Base-by-base conservation (phyloP, 2,113 vertebrate species). In the Notothenia rossii region DNA sequence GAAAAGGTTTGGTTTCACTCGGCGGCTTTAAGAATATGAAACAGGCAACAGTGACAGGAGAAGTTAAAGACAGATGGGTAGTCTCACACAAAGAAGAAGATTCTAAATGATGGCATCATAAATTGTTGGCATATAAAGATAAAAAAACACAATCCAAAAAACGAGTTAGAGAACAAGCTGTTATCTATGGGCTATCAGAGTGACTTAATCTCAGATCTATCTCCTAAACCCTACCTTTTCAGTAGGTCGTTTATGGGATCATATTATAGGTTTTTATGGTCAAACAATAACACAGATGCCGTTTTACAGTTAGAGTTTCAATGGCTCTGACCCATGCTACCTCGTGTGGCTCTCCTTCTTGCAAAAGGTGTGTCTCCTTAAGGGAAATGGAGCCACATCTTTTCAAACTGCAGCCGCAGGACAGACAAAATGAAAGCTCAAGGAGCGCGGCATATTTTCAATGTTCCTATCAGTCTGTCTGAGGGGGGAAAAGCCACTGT, bases 341-440 rank as follows among this genome's bases (percentile, higher is more conserved):
- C 70, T 73, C 66, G 40, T 49, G 51, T 50, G 49, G 9, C 75
- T 77, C 48, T 59, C 72, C 33, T 56, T 56, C 56, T 54, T 67
- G 18, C 75, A 81, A 81, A 64, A 78, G 36, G 36, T 65, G 61
- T 76, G 56, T 75, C 15, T 51, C 66, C 46, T 33, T 74, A 80
- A 66, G 45, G 49, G 20, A 80, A 88, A 69, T 51, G 54, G 65
- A 72, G 70, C 48, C 79, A 66, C 40, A 86, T 72, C 72, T 70
- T 33, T 82, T 85, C 46, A 75, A 80, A 75, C 75, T 62, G 54
- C 65, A 73, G 84, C 76, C 36, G 14, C 48, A 72, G 61, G 83
- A 84, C 75, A 78, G 75, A 81, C 36, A 69, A 87, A 79, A 87
- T 88, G 88, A 91, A 88, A 87, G 82, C 76, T 89, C 73, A 77